These are phyloP conservation scores for Atta texana DNA, from an alignment of 1,140 invertebrate genomes.

Conservation along the genomic window DNA sequence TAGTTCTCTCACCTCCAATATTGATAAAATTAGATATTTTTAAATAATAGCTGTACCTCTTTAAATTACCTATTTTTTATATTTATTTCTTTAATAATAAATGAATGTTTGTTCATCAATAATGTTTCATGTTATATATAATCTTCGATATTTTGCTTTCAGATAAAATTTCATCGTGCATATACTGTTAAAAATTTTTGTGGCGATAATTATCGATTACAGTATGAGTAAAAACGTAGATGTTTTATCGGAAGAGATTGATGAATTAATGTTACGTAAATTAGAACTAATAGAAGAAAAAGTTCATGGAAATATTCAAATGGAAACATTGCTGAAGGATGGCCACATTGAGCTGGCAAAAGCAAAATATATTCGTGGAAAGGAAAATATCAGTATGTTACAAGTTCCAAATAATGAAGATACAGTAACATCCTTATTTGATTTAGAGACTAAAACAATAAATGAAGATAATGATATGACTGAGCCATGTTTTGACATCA, in stretches of 20 bases:
- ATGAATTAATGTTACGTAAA: constrained; percentile 88
- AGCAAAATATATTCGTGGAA: constrained; percentile 90
- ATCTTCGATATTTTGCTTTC: neutral
- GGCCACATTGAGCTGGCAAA: constrained; percentile 90
- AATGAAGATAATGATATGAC: constrained; percentile 81
- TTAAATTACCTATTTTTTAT: neutral
- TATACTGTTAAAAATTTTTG: neutral
- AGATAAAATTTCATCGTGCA: neutral
- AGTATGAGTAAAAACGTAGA: constrained; percentile 73
- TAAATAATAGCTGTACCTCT: neutral
- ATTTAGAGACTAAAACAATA: constrained; percentile 87
- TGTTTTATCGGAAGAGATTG: constrained; percentile 87
- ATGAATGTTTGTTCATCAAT: neutral
- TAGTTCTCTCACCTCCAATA: no score
- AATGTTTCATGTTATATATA: neutral
- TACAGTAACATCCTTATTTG: constrained; percentile 82
- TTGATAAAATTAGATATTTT: no score
- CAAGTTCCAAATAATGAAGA: constrained; percentile 89
- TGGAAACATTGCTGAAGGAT: constrained; percentile 89
- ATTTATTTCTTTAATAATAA: neutral
- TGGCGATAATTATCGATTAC: neutral
- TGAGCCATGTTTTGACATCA: constrained; percentile 81
- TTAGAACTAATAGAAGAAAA: constrained; percentile 90
- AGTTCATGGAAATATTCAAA: constrained; percentile 88
- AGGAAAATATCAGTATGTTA: constrained; percentile 88